phyloP scores from a whole-genome alignment of 2,888 invertebrate species.

The Sarcophaga subvicina region DNA sequence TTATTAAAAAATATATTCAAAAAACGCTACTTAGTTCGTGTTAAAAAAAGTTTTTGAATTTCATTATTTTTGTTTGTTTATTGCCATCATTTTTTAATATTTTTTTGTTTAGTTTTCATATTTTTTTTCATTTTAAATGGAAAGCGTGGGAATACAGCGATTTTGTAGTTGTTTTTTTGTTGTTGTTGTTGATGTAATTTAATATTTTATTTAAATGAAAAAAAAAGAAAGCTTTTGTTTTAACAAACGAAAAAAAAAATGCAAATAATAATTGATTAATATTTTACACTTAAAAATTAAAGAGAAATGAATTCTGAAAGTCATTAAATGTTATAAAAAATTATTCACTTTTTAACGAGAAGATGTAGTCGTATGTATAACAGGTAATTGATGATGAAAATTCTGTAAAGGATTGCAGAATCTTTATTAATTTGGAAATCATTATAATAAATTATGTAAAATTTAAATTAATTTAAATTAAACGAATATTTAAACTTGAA shows the following conservation, averaged over 20 bases:
- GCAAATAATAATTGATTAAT: conserved; percentile 24
- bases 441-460: too few relatives aligned
- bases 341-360: too few relatives aligned
- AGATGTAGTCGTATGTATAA: not conserved
- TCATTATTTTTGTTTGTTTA: not conserved
- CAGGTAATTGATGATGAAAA: conserved; percentile 20
- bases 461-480: too few relatives aligned
- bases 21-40: conserved; percentile 15
- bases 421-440: too few relatives aligned
- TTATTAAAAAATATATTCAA: conserved; percentile 20
- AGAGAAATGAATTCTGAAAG: conserved; percentile 32
- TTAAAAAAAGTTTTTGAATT: conserved; percentile 27
- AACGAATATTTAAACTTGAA: too few relatives aligned
- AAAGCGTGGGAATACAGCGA: conserved; percentile 61
- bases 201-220: conserved; percentile 11
- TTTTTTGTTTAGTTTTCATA: conserved; percentile 40
- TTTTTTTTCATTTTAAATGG: conserved; percentile 33
- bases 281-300: conserved; percentile 32
- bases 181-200: not conserved
- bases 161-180: conserved; percentile 2
- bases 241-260: too few relatives aligned
- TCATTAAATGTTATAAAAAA: conserved; percentile 9
- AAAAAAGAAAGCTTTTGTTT: conserved; percentile 18
- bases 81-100: conserved; percentile 4
- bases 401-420: not conserved